Conservation (phyloP, 2,113 vertebrate genomes). For the Mirza zaza region DNA sequence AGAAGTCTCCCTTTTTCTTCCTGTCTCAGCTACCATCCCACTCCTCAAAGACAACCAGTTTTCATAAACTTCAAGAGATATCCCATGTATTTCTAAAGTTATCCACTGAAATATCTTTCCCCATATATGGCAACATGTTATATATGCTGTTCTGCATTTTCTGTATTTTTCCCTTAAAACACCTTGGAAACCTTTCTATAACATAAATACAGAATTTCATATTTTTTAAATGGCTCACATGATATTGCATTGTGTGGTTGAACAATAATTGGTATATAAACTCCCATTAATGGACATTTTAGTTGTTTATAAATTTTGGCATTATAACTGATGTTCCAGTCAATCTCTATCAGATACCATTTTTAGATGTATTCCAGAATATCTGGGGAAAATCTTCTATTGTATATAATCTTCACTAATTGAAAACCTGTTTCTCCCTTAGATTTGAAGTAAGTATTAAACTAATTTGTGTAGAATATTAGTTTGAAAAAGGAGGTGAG, state of each 20-base stretch:
- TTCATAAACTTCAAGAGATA: neutral
- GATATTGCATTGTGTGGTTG: neutral
- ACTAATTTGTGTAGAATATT: neutral
- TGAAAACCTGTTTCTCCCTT: neutral
- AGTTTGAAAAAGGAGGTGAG: neutral
- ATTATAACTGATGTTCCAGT: neutral
- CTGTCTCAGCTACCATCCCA: neutral
- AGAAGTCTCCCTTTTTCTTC: neutral
- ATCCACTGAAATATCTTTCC: conserved; percentile 10
- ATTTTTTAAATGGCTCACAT: neutral
- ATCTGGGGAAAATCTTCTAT: neutral
- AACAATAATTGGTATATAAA: neutral
- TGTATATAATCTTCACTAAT: neutral
- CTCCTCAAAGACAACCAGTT: neutral
- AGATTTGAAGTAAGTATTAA: neutral
- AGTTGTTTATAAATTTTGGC: neutral
- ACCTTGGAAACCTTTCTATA: neutral
- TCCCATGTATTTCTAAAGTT: neutral
- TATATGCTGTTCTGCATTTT: neutral
- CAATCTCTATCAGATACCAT: neutral
- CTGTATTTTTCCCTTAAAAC: neutral
- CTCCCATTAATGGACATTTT: neutral
- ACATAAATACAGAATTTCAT: neutral
- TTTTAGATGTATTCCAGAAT: neutral
- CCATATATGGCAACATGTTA: neutral